These are phyloP conservation scores for Cheiracanthium punctorium DNA, from an alignment of 2,888 invertebrate genomes.

Conservation along the genomic window DNA sequence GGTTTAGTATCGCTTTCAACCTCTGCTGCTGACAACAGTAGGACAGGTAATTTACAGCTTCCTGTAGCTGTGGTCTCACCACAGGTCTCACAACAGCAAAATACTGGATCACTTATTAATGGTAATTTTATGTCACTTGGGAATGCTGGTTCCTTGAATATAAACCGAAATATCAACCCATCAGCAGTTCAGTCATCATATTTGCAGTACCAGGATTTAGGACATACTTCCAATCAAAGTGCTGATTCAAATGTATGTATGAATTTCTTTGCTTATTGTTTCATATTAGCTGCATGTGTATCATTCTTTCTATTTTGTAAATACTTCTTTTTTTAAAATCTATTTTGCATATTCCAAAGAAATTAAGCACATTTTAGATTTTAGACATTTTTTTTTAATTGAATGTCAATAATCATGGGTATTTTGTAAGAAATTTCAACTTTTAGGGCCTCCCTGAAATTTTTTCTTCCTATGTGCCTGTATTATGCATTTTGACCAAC, in stretches of 20 bases:
- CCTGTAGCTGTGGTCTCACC: constrained; percentile 33
- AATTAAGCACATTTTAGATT: too few relatives aligned
- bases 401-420: too few relatives aligned
- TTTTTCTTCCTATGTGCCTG: too few relatives aligned
- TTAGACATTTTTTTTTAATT: too few relatives aligned
- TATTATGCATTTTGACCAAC: too few relatives aligned
- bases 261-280: too few relatives aligned
- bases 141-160: constrained; percentile 52
- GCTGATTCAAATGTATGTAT: constrained; percentile 69
- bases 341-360: too few relatives aligned
- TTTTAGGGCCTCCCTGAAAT: too few relatives aligned
- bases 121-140: constrained; percentile 74
- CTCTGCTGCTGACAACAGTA: constrained; percentile 45
- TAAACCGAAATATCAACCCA: constrained; percentile 51
- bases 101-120: constrained; percentile 74
- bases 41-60: constrained; percentile 26
- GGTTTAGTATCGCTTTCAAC: constrained; percentile 56
- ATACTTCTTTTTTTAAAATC: too few relatives aligned
- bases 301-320: background rate
- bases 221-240: constrained; percentile 70
- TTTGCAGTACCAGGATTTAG: constrained; percentile 71
- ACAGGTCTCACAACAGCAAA: constrained; percentile 60
- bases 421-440: too few relatives aligned
- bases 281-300: too few relatives aligned
- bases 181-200: constrained; percentile 68